Evolutionary conservation across 2,113 vertebrate species (phyloP).

Genomic region (Meriones unguiculatus): DNA sequence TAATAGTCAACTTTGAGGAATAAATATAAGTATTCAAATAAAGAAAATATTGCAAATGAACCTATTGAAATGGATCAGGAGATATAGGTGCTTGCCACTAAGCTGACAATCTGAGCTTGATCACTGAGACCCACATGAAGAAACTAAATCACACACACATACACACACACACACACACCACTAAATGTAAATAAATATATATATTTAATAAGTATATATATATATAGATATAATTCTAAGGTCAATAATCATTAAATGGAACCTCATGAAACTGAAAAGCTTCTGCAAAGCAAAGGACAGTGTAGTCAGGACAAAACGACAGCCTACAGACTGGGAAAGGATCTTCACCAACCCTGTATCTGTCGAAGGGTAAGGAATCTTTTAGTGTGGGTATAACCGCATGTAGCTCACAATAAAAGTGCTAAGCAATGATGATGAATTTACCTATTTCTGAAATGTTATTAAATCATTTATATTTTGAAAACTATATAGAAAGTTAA

Average conservation of each 20-base stretch:
- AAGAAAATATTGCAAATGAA: background rate
- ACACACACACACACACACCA: background rate
- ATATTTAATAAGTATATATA: no score
- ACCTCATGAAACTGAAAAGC: no score
- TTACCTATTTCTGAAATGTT: background rate
- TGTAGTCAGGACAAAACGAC: no score
- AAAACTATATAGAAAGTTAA: background rate
- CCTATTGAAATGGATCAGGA: background rate
- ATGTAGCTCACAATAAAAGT: background rate
- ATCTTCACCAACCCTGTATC: no score
- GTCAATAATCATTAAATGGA: no score
- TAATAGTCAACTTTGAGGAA: background rate
- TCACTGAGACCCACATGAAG: background rate
- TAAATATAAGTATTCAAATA: background rate
- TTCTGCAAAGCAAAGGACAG: no score
- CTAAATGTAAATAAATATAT: background rate
- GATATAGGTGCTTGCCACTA: background rate
- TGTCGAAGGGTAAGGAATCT: no score
- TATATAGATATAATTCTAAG: no score
- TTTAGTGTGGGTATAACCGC: background rate
- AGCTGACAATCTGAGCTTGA: background rate
- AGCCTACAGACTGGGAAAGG: no score
- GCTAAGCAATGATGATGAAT: background rate
- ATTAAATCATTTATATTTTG: background rate
- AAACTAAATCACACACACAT: background rate